Evolutionary conservation across 2,797 vertebrate species (phyloP).

Genomic region (Sebastes minor): DNA sequence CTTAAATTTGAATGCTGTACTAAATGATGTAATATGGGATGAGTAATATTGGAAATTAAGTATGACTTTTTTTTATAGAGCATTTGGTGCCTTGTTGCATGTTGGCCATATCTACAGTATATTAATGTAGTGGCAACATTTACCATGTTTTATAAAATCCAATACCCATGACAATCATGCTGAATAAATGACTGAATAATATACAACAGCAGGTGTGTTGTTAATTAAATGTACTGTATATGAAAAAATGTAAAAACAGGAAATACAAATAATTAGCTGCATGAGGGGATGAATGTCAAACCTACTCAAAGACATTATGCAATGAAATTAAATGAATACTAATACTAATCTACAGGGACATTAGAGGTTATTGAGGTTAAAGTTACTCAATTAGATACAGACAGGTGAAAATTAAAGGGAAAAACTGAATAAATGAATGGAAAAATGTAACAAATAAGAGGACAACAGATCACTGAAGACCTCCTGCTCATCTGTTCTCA

Average conservation of each 20-base stretch:
- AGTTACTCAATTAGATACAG: background rate
- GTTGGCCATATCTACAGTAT: conserved; percentile 35
- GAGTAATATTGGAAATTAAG: conserved; percentile 25
- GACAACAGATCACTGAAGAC: too few species aligned
- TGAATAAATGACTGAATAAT: conserved; percentile 58
- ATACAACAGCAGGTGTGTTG: background rate
- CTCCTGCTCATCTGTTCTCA: too few species aligned
- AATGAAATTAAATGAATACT: background rate
- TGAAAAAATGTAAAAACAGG: background rate
- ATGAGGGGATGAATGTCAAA: background rate
- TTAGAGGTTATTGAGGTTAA: too few species aligned
- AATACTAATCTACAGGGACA: background rate
- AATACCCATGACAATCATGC: conserved; percentile 68
- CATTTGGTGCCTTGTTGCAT: conserved; percentile 68
- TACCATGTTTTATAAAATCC: conserved; percentile 43
- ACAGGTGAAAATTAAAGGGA: too few species aligned
- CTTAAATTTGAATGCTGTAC: conserved; percentile 41
- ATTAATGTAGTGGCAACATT: conserved; percentile 34
- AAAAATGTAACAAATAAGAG: background rate
- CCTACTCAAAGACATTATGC: background rate
- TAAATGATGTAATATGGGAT: conserved; percentile 20
- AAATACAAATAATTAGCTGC: background rate
- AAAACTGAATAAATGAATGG: background rate
- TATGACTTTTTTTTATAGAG: background rate
- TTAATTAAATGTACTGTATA: background rate